Evolutionary conservation across 2,797 vertebrate species (phyloP).

Genomic region (Gastrophryne carolinensis): DNA sequence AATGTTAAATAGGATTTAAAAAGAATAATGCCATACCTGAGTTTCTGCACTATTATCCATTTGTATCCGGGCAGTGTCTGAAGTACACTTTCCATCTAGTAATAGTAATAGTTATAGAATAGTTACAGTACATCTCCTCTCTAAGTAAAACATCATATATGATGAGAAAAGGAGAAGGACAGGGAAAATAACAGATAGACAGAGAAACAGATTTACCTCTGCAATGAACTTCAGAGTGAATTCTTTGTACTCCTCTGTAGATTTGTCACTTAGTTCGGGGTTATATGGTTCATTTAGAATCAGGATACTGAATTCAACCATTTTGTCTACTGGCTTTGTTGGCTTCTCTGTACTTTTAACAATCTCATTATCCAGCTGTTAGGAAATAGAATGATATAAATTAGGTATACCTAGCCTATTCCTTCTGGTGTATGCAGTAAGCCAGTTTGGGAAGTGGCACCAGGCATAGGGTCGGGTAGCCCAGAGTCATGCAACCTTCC

Average conservation of each 20-base stretch:
- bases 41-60: conserved; percentile 76
- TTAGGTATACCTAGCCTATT: too few relatives aligned
- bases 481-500: too few relatives aligned
- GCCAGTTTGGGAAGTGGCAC: too few relatives aligned
- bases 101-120: not conserved
- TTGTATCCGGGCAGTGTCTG: conserved; percentile 83
- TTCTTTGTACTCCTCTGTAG: conserved; percentile 64
- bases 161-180: too few relatives aligned
- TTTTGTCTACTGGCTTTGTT: conserved; percentile 69
- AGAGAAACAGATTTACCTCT: conserved; percentile 70
- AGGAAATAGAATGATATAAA: not conserved
- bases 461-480: too few relatives aligned
- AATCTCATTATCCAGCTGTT: conserved; percentile 84
- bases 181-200: too few relatives aligned
- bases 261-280: conserved; percentile 71
- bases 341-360: conserved; percentile 65
- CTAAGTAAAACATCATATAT: not conserved
- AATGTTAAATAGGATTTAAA: not conserved
- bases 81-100: conserved; percentile 84
- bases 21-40: conserved; percentile 75
- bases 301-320: conserved; percentile 81
- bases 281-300: conserved; percentile 75
- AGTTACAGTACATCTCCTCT: too few relatives aligned
- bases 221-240: conserved; percentile 76
- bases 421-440: too few relatives aligned